Evolutionary conservation across 2,113 vertebrate genomes (phyloP), one percentile per base, ranked within the genome.

Genomic region (Vombatus ursinus): DNA sequence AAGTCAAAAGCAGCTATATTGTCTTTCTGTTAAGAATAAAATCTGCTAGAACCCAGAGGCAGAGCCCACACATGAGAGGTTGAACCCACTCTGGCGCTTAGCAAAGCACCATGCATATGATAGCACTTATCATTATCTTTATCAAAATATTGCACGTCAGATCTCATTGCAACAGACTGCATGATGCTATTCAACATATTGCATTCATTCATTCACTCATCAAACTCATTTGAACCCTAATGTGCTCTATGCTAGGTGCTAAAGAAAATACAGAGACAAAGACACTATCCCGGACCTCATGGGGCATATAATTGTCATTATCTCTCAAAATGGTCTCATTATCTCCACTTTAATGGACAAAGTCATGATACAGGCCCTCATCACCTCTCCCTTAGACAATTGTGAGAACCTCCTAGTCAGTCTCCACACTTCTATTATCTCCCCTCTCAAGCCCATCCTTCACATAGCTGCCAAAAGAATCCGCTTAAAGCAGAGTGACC

Each of bases 11-110:
- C 50, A 68, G 23, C 92, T 48, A 68, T 68, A 57, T 90, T 44
- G 24, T 54, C 93, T 95, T 92, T 92, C 48, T 94, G 93, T 90
- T n/a, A 94, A 94, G 57, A 94, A 94, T 52, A 93, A 96, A 92
- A 92, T 26, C 52, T 92, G n/a, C n/a, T 53, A n/a, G 68, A 57
- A 52, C 57, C 26, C 68, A 93, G 26, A 89, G 19, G 52, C 12
- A 96, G 44, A 95, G 95, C 12, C 44, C 91, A 90, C 91, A 44
- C 10, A 89, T 92, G 31, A 94, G 50, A 51, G 16, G 16, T 37
- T 97, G 94, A 57, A 92, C 52, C 48, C 49, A 89, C 52, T 90
- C 54, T 26, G 9, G 5, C 24, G 8, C 25, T 25, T 54, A 54
- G 53, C 53, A 54, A 54, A 54, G 53, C 11, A 53, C 4, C 89